Evolutionary conservation across 2,113 vertebrate species (phyloP).

Genomic region (Pomatostomus ruficeps): DNA sequence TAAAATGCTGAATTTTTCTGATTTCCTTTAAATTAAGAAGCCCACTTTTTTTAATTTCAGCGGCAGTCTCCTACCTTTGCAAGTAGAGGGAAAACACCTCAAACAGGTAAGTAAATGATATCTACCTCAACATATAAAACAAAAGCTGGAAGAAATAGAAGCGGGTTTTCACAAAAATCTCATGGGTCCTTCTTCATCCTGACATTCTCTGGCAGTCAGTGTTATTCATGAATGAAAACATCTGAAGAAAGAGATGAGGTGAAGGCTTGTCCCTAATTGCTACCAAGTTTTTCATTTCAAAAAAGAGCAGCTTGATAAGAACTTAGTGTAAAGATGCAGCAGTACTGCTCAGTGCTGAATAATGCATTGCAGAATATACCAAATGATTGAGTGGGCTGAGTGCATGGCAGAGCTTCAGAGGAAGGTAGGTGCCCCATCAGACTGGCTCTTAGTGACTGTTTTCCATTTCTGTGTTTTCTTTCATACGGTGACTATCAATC

Average conservation of each 20-base stretch:
- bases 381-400: not conserved
- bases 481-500: not conserved
- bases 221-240: not conserved
- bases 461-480: not conserved
- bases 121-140: not conserved
- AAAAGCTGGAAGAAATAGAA: not conserved
- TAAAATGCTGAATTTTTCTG: not conserved
- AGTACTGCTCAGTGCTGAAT: not conserved
- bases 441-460: not conserved
- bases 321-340: not conserved
- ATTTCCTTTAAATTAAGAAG: not conserved
- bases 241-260: not conserved
- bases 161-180: not conserved
- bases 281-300: not conserved
- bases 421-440: not conserved
- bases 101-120: slow-evolving; percentile 40
- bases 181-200: not conserved
- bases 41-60: not conserved
- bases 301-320: not conserved
- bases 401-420: not conserved
- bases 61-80: slow-evolving; percentile 17
- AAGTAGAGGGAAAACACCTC: slow-evolving; percentile 11
- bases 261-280: not conserved
- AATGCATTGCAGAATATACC: not conserved
- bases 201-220: not conserved